Evolutionary conservation across 2,113 vertebrate species (phyloP).

Genomic region (Atherinomorus stipes): DNA sequence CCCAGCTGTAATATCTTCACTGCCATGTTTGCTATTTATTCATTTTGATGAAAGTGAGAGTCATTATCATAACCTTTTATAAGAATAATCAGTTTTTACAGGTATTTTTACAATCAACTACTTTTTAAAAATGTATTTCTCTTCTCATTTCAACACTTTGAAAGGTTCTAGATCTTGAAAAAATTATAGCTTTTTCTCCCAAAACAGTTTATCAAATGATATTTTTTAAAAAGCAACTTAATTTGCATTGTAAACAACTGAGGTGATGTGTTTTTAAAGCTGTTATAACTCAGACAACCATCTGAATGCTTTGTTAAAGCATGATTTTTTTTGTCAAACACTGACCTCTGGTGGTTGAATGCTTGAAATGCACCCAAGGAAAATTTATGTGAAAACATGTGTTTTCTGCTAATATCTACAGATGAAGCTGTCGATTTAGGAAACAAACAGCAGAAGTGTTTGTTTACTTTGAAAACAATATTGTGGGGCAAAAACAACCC

Average conservation of each 20-base stretch:
- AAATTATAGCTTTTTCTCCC: background rate
- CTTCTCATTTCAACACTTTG: background rate
- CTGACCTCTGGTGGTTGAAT: conserved; percentile 38
- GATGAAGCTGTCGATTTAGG: too few relatives aligned
- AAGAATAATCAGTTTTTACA: background rate
- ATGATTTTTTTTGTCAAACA: background rate
- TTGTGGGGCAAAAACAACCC: too few relatives aligned
- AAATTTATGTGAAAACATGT: too few relatives aligned
- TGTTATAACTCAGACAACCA: background rate
- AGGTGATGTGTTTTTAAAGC: background rate
- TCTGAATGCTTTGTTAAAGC: background rate
- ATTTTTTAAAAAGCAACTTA: background rate
- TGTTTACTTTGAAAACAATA: too few relatives aligned
- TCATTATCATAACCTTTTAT: background rate
- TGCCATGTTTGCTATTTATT: background rate
- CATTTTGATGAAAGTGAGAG: background rate
- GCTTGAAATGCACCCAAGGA: background rate
- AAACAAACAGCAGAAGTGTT: too few relatives aligned
- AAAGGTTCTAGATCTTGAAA: background rate
- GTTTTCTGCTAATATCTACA: too few relatives aligned
- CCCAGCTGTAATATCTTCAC: too few relatives aligned
- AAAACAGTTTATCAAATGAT: background rate
- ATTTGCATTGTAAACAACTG: background rate
- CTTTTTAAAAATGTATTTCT: background rate
- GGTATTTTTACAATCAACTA: too few relatives aligned